Base-by-base conservation (phyloP, 2,113 vertebrate genomes). In the Catagonus wagneri region DNA sequence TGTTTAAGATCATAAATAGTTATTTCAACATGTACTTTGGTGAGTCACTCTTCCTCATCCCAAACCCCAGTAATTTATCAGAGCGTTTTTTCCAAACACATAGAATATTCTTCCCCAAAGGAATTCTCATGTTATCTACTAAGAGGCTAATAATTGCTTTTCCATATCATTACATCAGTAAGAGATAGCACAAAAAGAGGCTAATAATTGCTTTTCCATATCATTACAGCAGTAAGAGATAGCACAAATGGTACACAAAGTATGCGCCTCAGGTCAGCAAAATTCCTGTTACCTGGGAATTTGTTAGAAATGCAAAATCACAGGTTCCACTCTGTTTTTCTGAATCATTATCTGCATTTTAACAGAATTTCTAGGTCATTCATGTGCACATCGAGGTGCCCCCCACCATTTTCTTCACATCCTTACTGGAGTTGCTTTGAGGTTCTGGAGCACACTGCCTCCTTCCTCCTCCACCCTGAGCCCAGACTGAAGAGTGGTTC, bases 221-320 rank as follows among this genome's bases (percentile, higher is more conserved):
- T 69, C 32, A 79, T 52, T 68, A 81, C 8, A 81, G 6, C 29
- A 52, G 5, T 29, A 54, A 39, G 32, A 88, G 36, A 17, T 2
- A 44, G 25, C 10, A 2, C 19, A 34, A 36, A 2, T 36, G 52
- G 6, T 93, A 52, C 32, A 89, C 25, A 52, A 69, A 65, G 39
- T 54, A 4, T n/a, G 34, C 39, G 69, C 34, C 13, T 0, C 34
- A 34, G 20, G 81, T 29, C 27, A 54, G 61, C 14, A 39, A 34
- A 39, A 44, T 91, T 15, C 83, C 7, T 7, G 44, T 6, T 29
- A 44, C 36, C 76, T 9, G 22, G 17, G 27, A 65, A 25, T 61
- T 93, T 83, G 27, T 78, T 69, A 79, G 80, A 87, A 81, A 71
- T 71, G 72, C 27, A 91, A n/a, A 78, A 6, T 23, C 78, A 81